Evolutionary conservation across 2,113 vertebrate species (phyloP).

Genomic region (Microtus pennsylvanicus): DNA sequence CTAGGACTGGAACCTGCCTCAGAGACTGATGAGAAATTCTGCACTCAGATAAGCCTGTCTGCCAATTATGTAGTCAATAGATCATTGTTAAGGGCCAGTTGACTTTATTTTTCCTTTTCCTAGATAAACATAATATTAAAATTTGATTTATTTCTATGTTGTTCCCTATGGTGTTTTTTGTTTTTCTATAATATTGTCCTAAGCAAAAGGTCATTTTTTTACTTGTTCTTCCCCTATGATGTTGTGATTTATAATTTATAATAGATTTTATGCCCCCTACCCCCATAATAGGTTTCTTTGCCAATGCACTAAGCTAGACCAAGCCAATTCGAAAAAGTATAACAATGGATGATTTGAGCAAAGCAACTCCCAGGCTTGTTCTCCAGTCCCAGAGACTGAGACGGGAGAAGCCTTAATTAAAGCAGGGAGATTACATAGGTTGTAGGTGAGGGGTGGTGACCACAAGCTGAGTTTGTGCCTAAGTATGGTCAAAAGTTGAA

Average conservation of each 20-base stretch:
- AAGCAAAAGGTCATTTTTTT: not conserved
- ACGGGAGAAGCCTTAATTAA: not conserved
- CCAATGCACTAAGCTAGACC: not conserved
- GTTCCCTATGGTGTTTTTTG: not conserved
- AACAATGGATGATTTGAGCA: not conserved
- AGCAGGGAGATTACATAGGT: not conserved
- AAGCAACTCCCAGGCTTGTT: not conserved
- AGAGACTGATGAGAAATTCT: too few relatives aligned
- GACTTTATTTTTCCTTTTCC: not conserved
- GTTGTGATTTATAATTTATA: not conserved
- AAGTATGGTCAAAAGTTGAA: not conserved
- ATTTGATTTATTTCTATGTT: not conserved
- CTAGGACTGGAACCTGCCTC: not conserved
- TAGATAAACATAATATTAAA: not conserved
- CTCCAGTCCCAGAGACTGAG: not conserved
- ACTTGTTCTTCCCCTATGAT: not conserved
- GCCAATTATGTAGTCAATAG: not conserved
- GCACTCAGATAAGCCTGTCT: too few relatives aligned
- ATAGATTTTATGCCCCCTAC: rapidly evolving
- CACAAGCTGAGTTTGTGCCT: not conserved
- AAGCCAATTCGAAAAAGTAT: not conserved
- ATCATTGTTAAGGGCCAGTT: not conserved
- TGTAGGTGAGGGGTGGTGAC: not conserved
- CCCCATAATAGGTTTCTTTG: not conserved
- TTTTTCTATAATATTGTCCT: not conserved